These are phyloP conservation scores for Hesperia comma DNA, from an alignment of 2,888 invertebrate genomes.

Conservation along the genomic window DNA sequence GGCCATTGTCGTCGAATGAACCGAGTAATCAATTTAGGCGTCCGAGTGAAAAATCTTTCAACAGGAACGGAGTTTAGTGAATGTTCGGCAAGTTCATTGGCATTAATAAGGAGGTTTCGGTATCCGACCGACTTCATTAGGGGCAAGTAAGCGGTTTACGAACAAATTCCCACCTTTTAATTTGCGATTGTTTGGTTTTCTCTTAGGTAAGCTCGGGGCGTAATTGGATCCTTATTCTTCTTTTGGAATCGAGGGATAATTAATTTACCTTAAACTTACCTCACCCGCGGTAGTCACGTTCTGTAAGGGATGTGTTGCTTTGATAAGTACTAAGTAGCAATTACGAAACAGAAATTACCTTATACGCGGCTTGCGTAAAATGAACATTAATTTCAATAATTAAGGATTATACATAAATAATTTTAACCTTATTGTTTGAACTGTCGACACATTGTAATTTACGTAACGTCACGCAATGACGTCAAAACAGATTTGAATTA, in stretches of 20 bases:
- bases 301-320: not conserved
- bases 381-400: too few relatives aligned
- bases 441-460: too few relatives aligned
- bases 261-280: conserved; percentile 13
- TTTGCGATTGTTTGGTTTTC: conserved; percentile 33
- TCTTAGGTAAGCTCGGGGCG: conserved; percentile 9
- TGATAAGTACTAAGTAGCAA: not conserved
- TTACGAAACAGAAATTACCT: too few relatives aligned
- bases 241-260: conserved; percentile 4
- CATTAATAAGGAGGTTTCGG: conserved; percentile 28
- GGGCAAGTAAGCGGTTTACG: conserved; percentile 22
- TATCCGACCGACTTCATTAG: conserved; percentile 30
- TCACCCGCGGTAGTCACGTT: not conserved
- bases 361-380: too few relatives aligned
- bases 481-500: too few relatives aligned
- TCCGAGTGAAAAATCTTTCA: conserved; percentile 59
- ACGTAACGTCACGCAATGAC: too few relatives aligned
- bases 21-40: conserved; percentile 64
- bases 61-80: conserved; percentile 49
- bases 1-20: conserved; percentile 58
- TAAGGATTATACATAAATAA: too few relatives aligned
- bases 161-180: conserved; percentile 23
- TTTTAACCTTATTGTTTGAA: too few relatives aligned
- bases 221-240: conserved; percentile 21
- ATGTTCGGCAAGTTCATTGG: conserved; percentile 22